Conservation (phyloP, 2,888 invertebrate genomes). For the Palloptera scutellata region DNA sequence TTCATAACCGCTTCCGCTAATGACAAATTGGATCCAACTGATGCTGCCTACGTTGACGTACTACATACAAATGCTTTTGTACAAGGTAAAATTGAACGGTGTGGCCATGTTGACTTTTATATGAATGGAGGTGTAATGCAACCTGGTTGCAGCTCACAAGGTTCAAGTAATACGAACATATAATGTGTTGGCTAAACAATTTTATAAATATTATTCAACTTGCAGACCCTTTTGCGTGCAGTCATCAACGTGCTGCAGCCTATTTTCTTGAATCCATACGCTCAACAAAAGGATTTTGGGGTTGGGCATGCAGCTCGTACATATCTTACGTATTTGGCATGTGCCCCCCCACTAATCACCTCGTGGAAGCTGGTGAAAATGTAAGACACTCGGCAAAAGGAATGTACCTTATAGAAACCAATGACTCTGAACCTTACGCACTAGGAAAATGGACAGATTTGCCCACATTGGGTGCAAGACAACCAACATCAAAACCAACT, state of each 20-base stretch:
- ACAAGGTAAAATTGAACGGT: slow-evolving; percentile 72
- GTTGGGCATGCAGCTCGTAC: slow-evolving; percentile 71
- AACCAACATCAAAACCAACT: slow-evolving; percentile 23
- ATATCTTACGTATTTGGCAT: slow-evolving; percentile 68
- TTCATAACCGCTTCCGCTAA: slow-evolving; percentile 67
- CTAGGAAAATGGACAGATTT: slow-evolving; percentile 68
- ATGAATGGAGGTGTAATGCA: slow-evolving; percentile 76
- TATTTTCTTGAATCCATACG: slow-evolving; percentile 74
- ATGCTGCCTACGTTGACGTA: slow-evolving; percentile 76
- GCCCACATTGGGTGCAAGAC: slow-evolving; percentile 48
- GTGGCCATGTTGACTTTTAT: slow-evolving; percentile 77
- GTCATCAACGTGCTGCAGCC: slow-evolving; percentile 71
- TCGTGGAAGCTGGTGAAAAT: slow-evolving; percentile 66
- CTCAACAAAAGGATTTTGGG: slow-evolving; percentile 71
- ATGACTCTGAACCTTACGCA: slow-evolving; percentile 68
- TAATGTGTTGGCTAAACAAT: too few species aligned
- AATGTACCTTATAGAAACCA: slow-evolving; percentile 69
- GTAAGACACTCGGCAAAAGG: slow-evolving; percentile 63
- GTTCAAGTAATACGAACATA: slow-evolving; percentile 56
- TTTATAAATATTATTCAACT: not conserved
- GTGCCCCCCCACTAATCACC: slow-evolving; percentile 67
- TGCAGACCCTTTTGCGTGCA: slow-evolving; percentile 70
- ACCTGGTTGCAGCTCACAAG: slow-evolving; percentile 70
- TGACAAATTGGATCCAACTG: slow-evolving; percentile 70
- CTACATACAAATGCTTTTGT: slow-evolving; percentile 76